A percentile compares a stretch with the other conserved stretches of the same genome.
Evolutionary conservation across 2,888 invertebrate genomes (phyloP).

Genomic region (Lamellibrachia satsuma): DNA sequence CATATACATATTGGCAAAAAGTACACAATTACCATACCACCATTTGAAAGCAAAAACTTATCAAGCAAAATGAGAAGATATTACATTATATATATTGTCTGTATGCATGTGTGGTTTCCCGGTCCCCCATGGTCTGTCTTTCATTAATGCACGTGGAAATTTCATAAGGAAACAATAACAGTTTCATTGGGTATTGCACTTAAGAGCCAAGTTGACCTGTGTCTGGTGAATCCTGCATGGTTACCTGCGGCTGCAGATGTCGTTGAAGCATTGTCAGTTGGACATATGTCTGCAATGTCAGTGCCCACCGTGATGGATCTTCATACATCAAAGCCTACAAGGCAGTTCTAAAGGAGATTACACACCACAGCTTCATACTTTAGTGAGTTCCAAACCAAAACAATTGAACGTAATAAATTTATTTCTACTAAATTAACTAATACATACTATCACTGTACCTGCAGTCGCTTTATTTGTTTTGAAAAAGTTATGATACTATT

Average conservation of each 20-base stretch:
- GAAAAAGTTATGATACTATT: background rate
- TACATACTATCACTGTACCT: background rate
- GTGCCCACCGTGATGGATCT: conserved; percentile 82
- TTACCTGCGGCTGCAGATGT: conserved; percentile 69
- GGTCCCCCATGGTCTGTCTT: background rate
- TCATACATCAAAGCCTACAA: conserved; percentile 76
- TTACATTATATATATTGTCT: background rate
- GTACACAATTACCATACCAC: background rate
- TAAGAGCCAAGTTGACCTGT: background rate
- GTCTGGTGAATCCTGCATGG: conserved; percentile 22
- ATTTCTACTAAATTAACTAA: background rate
- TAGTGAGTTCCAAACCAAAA: background rate
- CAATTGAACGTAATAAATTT: background rate
- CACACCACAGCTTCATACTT: background rate
- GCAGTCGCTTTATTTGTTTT: too few species aligned
- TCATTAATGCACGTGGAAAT: background rate
- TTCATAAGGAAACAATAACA: background rate
- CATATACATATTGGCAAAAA: background rate
- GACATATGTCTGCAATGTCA: conserved; percentile 89
- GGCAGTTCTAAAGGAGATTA: background rate
- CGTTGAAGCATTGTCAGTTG: conserved; percentile 87
- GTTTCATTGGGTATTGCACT: background rate
- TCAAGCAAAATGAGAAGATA: background rate
- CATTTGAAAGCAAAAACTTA: background rate
- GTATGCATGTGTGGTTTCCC: background rate